Conservation (phyloP, 2,113 vertebrate species). For the Anarhynchus alexandrinus region DNA sequence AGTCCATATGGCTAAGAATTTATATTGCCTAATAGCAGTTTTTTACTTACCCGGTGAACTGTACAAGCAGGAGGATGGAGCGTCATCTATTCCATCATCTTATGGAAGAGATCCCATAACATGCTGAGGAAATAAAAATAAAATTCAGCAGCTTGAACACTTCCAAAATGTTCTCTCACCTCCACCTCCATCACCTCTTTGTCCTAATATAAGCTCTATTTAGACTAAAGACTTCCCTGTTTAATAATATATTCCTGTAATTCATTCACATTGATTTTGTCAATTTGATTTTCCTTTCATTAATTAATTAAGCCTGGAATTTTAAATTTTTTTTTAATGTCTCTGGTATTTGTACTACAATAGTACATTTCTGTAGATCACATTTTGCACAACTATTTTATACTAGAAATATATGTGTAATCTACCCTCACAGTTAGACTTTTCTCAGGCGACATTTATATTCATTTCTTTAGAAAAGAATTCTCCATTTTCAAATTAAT, state of each 20-base stretch:
- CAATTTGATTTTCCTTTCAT: not conserved
- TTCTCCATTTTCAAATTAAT: not conserved
- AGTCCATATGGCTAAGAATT: not conserved
- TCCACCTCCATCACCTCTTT: constrained; percentile 8
- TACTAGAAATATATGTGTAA: not conserved
- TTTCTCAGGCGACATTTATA: not conserved
- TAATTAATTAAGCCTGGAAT: not conserved
- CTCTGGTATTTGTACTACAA: not conserved
- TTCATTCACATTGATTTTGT: not conserved
- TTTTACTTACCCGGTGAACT: not conserved
- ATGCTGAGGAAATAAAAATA: constrained; percentile 26
- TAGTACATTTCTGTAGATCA: not conserved
- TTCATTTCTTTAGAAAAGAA: not conserved
- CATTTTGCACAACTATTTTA: not conserved
- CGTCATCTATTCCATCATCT: not conserved
- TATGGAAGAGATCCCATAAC: not conserved
- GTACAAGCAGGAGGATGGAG: not conserved
- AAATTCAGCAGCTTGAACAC: constrained; percentile 13
- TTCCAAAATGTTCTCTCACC: constrained; percentile 17
- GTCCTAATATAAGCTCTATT: not conserved
- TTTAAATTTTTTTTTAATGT: not conserved
- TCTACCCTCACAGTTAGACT: not conserved
- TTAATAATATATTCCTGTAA: not conserved
- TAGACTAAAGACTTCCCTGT: not conserved
- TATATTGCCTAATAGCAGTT: not conserved